Conservation (phyloP, 2,113 vertebrate species). For the Spheniscus mendiculus region DNA sequence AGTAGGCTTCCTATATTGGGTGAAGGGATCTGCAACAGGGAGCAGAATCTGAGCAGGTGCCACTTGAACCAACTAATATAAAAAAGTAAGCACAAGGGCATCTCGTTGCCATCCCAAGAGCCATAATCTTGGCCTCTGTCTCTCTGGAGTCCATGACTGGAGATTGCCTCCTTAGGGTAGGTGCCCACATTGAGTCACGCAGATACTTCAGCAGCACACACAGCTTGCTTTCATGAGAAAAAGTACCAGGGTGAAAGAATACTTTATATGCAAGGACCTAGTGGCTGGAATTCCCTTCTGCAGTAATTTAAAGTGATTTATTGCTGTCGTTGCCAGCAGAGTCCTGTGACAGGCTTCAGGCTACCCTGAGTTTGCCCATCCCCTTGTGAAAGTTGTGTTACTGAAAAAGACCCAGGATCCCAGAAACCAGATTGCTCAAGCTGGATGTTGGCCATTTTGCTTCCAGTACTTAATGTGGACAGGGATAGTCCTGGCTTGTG, state of each 20-base stretch:
- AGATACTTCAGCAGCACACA: background rate
- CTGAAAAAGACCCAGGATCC: background rate
- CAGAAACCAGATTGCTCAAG: background rate
- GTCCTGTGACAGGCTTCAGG: background rate
- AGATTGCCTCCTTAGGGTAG: background rate
- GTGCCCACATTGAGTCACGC: background rate
- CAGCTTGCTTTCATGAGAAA: background rate
- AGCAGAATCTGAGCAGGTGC: background rate
- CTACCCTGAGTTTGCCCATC: background rate
- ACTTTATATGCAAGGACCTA: background rate
- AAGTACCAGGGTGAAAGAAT: background rate
- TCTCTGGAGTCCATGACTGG: background rate
- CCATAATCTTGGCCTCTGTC: background rate
- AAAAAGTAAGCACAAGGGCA: background rate
- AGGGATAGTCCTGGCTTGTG: background rate
- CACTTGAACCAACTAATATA: background rate
- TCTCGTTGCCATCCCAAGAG: background rate
- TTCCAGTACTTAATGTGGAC: background rate
- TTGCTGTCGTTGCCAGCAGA: background rate
- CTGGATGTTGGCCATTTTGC: background rate
- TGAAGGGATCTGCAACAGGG: background rate
- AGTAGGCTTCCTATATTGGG: background rate
- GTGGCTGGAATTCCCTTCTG: background rate
- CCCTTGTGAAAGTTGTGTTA: background rate
- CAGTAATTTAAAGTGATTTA: background rate